Conservation (phyloP, 2,888 invertebrate species). For the Meta bourneti region DNA sequence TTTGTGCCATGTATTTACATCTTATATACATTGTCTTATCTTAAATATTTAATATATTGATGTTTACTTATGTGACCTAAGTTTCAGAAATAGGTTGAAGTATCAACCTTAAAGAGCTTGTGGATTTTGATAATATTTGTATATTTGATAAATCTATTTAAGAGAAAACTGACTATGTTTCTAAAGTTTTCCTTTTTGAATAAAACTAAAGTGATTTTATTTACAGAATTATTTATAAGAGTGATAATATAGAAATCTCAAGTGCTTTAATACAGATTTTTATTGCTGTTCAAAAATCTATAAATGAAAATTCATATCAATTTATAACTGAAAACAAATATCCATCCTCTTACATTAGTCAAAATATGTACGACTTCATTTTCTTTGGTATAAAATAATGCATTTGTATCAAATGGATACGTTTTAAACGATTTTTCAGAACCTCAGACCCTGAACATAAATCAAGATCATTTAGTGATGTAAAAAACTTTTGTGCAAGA, state of each 20-base stretch:
- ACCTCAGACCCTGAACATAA: no score
- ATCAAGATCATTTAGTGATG: no score
- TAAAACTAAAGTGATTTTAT: background rate
- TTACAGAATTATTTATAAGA: conserved; percentile 7
- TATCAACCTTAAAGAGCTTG: conserved; percentile 29
- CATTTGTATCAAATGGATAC: no score
- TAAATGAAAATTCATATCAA: background rate
- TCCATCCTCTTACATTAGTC: no score
- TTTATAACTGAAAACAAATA: no score
- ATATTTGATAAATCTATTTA: conserved; percentile 11
- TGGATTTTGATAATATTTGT: conserved; percentile 17
- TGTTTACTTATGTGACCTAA: conserved; percentile 4
- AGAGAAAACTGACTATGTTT: background rate
- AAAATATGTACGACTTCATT: no score
- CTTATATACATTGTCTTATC: conserved; percentile 41
- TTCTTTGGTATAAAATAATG: no score
- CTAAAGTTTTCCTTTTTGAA: conserved; percentile 8
- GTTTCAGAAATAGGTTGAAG: conserved; percentile 13
- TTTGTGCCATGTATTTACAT: conserved; percentile 64
- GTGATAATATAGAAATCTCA: conserved; percentile 5
- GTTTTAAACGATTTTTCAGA: no score
- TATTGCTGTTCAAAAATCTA: conserved; percentile 9
- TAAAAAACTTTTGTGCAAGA: no score
- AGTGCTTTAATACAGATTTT: conserved; percentile 11
- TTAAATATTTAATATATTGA: conserved; percentile 7